Evolutionary conservation across 1,140 invertebrate genomes (phyloP).

Genomic region (Adelges cooleyi): DNA sequence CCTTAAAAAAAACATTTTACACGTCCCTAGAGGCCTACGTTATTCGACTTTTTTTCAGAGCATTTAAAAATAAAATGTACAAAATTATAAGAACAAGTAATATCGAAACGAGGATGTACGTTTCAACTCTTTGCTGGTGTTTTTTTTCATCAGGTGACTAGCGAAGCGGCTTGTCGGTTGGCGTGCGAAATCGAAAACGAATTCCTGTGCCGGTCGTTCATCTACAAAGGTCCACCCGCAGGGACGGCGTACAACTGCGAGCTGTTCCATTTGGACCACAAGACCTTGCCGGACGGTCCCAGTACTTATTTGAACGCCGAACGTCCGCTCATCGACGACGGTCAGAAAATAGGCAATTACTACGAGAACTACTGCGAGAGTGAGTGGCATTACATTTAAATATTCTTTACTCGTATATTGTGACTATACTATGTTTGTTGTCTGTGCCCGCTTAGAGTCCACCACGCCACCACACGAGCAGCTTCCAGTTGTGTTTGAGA

Average conservation of each 20-base stretch:
- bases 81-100: too few species aligned
- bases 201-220: constrained; percentile 81
- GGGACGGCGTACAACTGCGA: constrained; percentile 76
- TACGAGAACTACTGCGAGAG: constrained; percentile 81
- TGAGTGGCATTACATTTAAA: too few species aligned
- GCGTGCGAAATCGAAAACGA: constrained; percentile 87
- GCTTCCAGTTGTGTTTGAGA: constrained; percentile 57
- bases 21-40: not conserved
- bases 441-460: constrained; percentile 28
- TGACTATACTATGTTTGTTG: not conserved
- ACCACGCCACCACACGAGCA: constrained; percentile 37
- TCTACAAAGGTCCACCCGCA: constrained; percentile 65
- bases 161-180: constrained; percentile 67
- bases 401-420: too few species aligned
- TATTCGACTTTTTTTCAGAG: not conserved
- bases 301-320: constrained; percentile 80
- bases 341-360: constrained; percentile 75
- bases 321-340: constrained; percentile 77
- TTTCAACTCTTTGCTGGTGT: too few species aligned
- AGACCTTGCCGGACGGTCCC: constrained; percentile 78
- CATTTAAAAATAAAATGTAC: too few species aligned
- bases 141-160: constrained; percentile 49
- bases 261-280: constrained; percentile 83
- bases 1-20: too few species aligned
- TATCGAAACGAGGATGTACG: too few species aligned